Evolutionary conservation across 2,797 vertebrate species (phyloP), one percentile per base, ranked within the genome.

Genomic region (Iguana delicatissima): DNA sequence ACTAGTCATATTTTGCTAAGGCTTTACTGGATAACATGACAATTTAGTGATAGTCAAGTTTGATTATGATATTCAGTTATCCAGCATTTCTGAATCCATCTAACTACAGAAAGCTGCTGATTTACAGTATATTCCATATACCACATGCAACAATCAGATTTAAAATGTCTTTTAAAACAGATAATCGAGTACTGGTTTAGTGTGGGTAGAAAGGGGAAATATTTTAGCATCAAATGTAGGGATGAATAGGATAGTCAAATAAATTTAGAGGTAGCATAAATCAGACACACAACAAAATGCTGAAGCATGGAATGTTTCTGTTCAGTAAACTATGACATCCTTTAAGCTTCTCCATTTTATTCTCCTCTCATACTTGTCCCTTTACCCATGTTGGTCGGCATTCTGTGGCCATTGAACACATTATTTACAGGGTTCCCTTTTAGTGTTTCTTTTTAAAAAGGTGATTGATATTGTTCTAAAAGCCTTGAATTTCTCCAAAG

Each of bases 201-300:
- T 91, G 93, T 92, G 97, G 95, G 89, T 96, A 96, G 88, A 89
- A 97, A 96, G 90, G 95, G 95, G 96, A 95, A 95, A 93, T 96
- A 95, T 97, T 97, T 97, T 96, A 95, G 92, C 95, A 96, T 96
- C 95, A 96, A 96, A 97, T 42, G 18, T 14, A 46, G 35, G 24
- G 38, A 3, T 96, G 94, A 96, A 97, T 96, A 97, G 92, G 94
- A 90, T 93, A 96, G 96, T 97, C 94, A 96, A 95, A 96, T 94
- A 96, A 95, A 95, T 92, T 96, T 95, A 95, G 93, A 96, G 94
- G 96, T 94, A 95, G 93, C 94, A 76, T 38, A 59, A 76, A 20
- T 6, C 13, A 1, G 84, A 74, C 6, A 14, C 35, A 2, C 55
- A 74, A 35, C 4, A 35, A 74, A 52, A 55, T 38, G 1, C 12